phyloP scores from a whole-genome alignment of 2,888 invertebrate genomes.

The Proisotoma minuta region DNA sequence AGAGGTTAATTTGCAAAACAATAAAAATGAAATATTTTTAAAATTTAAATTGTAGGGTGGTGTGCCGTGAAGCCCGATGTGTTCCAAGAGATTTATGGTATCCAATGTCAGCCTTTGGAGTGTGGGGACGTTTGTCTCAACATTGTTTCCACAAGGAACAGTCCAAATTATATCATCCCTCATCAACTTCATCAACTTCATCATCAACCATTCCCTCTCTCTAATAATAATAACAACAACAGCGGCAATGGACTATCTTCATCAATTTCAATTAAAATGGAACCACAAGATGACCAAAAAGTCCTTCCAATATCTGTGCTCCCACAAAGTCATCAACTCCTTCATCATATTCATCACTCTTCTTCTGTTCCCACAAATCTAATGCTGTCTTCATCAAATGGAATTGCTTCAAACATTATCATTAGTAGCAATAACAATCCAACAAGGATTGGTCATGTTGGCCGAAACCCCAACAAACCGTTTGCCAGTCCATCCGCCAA shows the following conservation, averaged over 20 bases:
- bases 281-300: constrained; percentile 30
- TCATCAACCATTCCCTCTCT: not conserved
- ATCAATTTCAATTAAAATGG: constrained; percentile 26
- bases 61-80: constrained; percentile 51
- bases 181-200: constrained; percentile 18
- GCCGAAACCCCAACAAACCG: no score
- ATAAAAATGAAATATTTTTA: not conserved
- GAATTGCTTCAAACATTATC: no score
- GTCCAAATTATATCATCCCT: constrained; percentile 30
- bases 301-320: constrained; percentile 39
- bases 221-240: constrained; percentile 16
- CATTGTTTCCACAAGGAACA: constrained; percentile 30
- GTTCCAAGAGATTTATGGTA: constrained; percentile 52
- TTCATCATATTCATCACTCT: constrained; percentile 14
- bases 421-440: constrained; percentile 20
- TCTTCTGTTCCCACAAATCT: constrained; percentile 26
- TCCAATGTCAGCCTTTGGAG: constrained; percentile 51
- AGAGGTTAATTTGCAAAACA: not conserved
- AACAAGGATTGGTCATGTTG: constrained; percentile 16
- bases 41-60: constrained; percentile 50
- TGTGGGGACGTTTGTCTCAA: constrained; percentile 52
- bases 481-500: constrained; percentile 33
- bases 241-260: not conserved
- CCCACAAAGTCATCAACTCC: constrained; percentile 29
- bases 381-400: no score